A percentile compares a stretch with the other conserved stretches of the same genome.
These are phyloP conservation scores for Siniperca knerii DNA, from an alignment of 2,113 vertebrate species.

Conservation along the genomic window DNA sequence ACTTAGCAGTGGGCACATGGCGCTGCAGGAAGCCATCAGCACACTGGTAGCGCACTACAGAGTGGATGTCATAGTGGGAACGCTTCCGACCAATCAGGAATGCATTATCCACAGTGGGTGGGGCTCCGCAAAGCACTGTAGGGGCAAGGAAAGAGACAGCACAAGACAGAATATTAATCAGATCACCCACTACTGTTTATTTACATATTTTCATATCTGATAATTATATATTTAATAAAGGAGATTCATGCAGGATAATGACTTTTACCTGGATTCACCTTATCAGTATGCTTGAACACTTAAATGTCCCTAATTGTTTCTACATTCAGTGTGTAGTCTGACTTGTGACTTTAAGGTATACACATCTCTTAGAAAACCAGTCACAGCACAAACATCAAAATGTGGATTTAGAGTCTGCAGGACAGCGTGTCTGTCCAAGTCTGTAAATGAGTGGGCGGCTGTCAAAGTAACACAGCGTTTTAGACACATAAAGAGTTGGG, in stretches of 20 bases:
- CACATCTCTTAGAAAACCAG: not conserved
- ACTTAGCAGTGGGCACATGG: constrained; percentile 91
- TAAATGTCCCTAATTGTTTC: not conserved
- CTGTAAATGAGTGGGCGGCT: constrained; percentile 44
- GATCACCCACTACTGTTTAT: not conserved
- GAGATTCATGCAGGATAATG: not conserved
- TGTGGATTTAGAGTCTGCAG: constrained; percentile 38
- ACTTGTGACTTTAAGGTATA: not conserved
- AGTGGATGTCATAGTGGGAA: constrained; percentile 92
- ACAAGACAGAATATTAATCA: constrained; percentile 3
- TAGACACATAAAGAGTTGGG: constrained; percentile 32
- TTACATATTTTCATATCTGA: not conserved
- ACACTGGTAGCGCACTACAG: constrained; percentile 93
- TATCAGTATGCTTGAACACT: not conserved
- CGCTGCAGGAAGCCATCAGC: constrained; percentile 91
- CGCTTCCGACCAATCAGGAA: constrained; percentile 88
- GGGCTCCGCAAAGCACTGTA: constrained; percentile 91
- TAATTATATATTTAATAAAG: not conserved
- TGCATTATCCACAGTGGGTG: constrained; percentile 90
- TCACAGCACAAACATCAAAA: constrained; percentile 17
- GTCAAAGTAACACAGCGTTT: constrained; percentile 42
- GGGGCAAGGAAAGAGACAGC: not conserved
- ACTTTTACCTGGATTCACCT: not conserved
- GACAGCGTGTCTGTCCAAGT: constrained; percentile 37
- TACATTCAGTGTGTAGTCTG: not conserved